Base-by-base conservation (phyloP, 2,888 invertebrate genomes). In the Macrophya annulata region DNA sequence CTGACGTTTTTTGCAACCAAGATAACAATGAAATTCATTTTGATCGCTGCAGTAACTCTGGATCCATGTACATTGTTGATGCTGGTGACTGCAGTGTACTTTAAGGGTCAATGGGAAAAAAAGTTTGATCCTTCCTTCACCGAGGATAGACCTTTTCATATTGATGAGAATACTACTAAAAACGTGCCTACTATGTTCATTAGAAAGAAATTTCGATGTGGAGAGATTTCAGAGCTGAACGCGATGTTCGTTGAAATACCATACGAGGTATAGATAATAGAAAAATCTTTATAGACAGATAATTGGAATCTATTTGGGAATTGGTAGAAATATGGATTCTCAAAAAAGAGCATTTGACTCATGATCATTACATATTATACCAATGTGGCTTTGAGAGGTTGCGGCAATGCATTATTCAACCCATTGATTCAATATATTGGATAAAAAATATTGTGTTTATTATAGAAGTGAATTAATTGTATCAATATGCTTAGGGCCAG, bases 1-100 rank as follows among this genome's bases (percentile, higher is more conserved):
- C 21, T 37, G 31, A 48, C 10, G 76, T 48, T 48, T 4, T 48
- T 8, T 12, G 31, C 25, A 4, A 9, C n/a, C 4, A 48, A 9
- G 15, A 31, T 31, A 3, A 31, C 31, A n/a, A 25, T 76, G 5
- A 15, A 43, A 25, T 45, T 15, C 25, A 5, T 51, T 93, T 99
- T 79, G 1, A 92, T 88, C 15, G 12, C 37, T 88, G 84, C 87
- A 94, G 96, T 94, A 87, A 94, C 94, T 89, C 91, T 98, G 0
- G 90, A 94, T 90, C 77, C 84, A 0, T 90, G 93, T 0, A 97
- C 97, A 0, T 94, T 96, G 82, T 93, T 97, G 85, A 96, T 98
- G 4, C 94, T 98, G 9, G 95, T 98, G 3, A 98, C 98, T 92
- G 98, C 98, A 0, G 95, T 98, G 25, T 98, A 98, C 92, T 98